Evolutionary conservation across 2,113 vertebrate species (phyloP).

Genomic region (Thinocorus orbignyianus): DNA sequence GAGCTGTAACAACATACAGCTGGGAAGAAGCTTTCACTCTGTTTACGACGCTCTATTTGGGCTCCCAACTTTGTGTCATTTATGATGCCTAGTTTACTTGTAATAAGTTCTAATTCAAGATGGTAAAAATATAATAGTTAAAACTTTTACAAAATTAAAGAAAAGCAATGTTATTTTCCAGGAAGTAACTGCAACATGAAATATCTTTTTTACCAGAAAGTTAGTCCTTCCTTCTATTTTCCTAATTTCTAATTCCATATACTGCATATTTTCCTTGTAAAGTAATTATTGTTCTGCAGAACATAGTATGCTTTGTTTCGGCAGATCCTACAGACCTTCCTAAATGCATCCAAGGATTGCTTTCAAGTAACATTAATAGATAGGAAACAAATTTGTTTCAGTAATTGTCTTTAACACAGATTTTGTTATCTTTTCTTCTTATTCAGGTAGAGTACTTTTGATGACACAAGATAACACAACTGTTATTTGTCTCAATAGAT

Average conservation of each 20-base stretch:
- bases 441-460: background rate
- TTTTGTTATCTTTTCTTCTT: background rate
- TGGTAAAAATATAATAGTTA: background rate
- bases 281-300: background rate
- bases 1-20: background rate
- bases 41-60: background rate
- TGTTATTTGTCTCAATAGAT: background rate
- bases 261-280: background rate
- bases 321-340: background rate
- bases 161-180: background rate
- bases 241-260: background rate
- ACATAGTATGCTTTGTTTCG: background rate
- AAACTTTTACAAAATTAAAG: background rate
- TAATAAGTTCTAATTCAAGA: background rate
- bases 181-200: background rate
- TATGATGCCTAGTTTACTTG: background rate
- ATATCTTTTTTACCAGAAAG: background rate
- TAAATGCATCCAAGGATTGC: background rate
- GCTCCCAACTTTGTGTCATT: background rate
- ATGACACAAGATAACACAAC: too few species aligned
- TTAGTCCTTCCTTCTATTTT: background rate
- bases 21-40: background rate
- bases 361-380: background rate
- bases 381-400: background rate
- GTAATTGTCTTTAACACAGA: background rate